A percentile compares a stretch with the other conserved stretches of the same genome.
Evolutionary conservation across 2,797 vertebrate genomes (phyloP).

Genomic region (Tiaroga cobitis): DNA sequence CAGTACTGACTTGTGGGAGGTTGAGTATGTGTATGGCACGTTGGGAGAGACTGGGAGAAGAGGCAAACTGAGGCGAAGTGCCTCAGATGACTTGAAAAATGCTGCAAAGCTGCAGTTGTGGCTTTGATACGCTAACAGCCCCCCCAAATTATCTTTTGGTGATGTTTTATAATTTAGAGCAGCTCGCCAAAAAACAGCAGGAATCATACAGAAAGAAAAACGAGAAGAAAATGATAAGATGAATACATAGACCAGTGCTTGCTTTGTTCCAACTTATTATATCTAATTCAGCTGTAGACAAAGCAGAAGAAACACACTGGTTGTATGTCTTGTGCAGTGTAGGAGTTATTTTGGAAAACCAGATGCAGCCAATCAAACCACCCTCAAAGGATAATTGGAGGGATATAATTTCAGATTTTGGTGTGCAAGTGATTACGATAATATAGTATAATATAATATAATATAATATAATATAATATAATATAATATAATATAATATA

Average conservation of each 20-base stretch:
- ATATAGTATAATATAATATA: neutral
- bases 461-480: neutral
- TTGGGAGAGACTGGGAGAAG: constrained; percentile 1
- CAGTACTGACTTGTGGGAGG: constrained; percentile 17
- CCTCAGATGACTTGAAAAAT: constrained; percentile 41
- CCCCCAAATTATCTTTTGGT: neutral
- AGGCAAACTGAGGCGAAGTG: constrained; percentile 14
- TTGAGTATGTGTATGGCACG: constrained; percentile 29
- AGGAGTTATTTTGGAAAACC: constrained; percentile 16
- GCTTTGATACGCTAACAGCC: constrained; percentile 3
- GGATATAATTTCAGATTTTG: neutral
- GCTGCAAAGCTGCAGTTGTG: constrained; percentile 32
- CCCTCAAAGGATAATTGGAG: neutral
- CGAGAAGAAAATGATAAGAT: constrained; percentile 6
- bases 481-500: neutral
- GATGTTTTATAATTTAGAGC: constrained; percentile 38
- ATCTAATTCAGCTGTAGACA: constrained; percentile 20
- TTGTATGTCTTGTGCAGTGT: constrained; percentile 3
- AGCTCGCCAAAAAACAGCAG: constrained; percentile 30
- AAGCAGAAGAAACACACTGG: neutral
- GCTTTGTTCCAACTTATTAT: constrained; percentile 36
- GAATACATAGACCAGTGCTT: constrained; percentile 30
- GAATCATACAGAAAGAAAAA: neutral
- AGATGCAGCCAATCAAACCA: constrained; percentile 24
- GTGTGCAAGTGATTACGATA: neutral